Base-by-base conservation (phyloP, 1,140 invertebrate species). In the Ridgeia piscesae region DNA sequence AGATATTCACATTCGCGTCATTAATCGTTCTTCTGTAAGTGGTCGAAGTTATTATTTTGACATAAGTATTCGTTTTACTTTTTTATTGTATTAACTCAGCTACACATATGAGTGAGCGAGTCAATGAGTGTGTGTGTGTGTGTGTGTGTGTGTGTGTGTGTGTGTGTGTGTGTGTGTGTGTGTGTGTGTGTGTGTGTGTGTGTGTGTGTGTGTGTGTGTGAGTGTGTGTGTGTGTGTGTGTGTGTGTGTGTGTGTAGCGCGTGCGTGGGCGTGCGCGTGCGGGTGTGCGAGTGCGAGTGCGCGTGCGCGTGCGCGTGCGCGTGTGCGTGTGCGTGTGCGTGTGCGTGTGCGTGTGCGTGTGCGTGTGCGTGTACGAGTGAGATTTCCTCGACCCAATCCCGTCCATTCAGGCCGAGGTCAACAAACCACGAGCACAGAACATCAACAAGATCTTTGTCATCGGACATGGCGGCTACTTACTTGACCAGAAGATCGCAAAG, bases 391-490 rank as follows among this genome's bases (percentile, higher is more conserved):
- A 98, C 94, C 98, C 98, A 95, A 96, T 98, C 6, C 95, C 95
- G 14, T 96, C 97, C 0, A 97, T 99, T 4, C 96, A 96, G 91
- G 95, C 95, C 92, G 98, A 99, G 95, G 97, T 97, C 4, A 95
- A 96, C 33, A 96, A 94, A 9, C 95, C 99, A 0, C 97, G 97
- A 94, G 95, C 95, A 0, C 91, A 97, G 91, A 98, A 97, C n/a
- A 96, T 98, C 0, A 97, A 98, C 33, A 98, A 99, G 92, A 97
- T 99, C 11, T 98, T 99, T 34, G 98, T 97, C 4, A 94, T 99
- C 11, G 98, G 98, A 0, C 98, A 99, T 96, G 98, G 98, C 0
- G 98, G 98, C 0, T 98, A 97, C 94, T 96, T 96, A 0, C 97
- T 97, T 93, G 98, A 99, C 95, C 96, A 97, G 95, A 96, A 97